A percentile compares a stretch with the other conserved stretches of the same genome.
These are phyloP conservation scores for Typhlichthys eigenmanni DNA, from an alignment of 2,797 vertebrate genomes.

Conservation along the genomic window DNA sequence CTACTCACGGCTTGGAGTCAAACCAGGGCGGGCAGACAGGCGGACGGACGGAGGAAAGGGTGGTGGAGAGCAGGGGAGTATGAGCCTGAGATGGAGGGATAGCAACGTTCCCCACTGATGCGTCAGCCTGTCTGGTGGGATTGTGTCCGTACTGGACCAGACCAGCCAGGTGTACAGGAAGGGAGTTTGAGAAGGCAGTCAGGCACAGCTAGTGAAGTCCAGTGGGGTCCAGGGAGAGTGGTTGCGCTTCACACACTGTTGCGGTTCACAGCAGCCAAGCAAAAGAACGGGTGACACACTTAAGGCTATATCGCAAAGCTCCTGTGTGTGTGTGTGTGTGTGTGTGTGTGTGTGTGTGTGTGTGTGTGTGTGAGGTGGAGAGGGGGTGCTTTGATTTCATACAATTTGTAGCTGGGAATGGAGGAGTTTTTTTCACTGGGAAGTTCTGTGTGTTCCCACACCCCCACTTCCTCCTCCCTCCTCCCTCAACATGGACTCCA, in stretches of 20 bases:
- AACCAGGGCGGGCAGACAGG: constrained; percentile 53
- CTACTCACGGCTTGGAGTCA: constrained; percentile 54
- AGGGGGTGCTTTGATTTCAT: constrained; percentile 15
- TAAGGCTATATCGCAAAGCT: constrained; percentile 4
- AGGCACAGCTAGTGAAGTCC: constrained; percentile 26
- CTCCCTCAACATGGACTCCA: constrained; percentile 51
- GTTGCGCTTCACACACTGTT: constrained; percentile 40
- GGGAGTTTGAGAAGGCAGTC: constrained; percentile 43
- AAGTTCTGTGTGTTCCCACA: constrained; percentile 63
- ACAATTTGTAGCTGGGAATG: not conserved
- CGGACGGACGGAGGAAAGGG: constrained; percentile 40
- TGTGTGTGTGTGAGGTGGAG: constrained; percentile 25
- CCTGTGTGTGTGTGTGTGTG: not conserved
- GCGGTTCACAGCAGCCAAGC: constrained; percentile 8
- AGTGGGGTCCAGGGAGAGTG: constrained; percentile 29
- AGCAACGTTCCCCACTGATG: constrained; percentile 61
- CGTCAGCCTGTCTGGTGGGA: constrained; percentile 62
- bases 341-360: too few relatives aligned
- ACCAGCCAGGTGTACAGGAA: constrained; percentile 54
- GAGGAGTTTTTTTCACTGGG: constrained; percentile 36
- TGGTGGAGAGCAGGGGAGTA: constrained; percentile 8
- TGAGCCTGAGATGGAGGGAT: constrained; percentile 18
- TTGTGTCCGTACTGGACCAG: constrained; percentile 45
- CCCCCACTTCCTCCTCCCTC: constrained; percentile 63
- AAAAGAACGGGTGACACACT: constrained; percentile 4